Base-by-base conservation (phyloP, 2,888 invertebrate genomes). In the Brassicogethes aeneus region DNA sequence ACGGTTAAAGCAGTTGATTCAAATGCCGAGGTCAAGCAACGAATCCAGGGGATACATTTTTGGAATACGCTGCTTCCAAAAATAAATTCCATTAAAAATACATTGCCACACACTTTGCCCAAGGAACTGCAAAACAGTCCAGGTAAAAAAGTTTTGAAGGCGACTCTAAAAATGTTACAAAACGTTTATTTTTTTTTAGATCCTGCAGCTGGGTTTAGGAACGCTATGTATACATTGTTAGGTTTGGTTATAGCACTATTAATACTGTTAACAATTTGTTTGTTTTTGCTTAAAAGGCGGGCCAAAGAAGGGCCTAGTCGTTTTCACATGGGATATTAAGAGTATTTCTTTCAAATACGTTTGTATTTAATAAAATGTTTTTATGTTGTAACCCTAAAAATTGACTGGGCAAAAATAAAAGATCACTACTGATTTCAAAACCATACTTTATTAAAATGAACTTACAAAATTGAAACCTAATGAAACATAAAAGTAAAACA, bases 211-310 rank as follows among this genome's bases (percentile, higher is more conserved):
- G 71, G 76, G 37, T 70, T 77, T 44, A 70, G 76, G 7, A 78
- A 78, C 47, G 79, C 78, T 16, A 73, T 79, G 53, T 75, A 77
- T 52, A 78, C 77, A 1, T 69, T 79, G 62, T 71, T 76, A 43
- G 77, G 72, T 15, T 66, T 77, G 15, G 70, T 75, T 17, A 59
- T 71, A 29, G 68, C 72, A 15, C 62, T 78, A 16, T 60, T 77
- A 16, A 57, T 70, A 15, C 60, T 77, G 13, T 64, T 77, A 16
- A 59, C 72, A 34, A 65, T 73, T 14, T 73, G 77, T 46, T 70
- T 74, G 16, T 61, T 76, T 37, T 59, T 79, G 36, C 58, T 80
- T 36, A 73, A 67, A 46, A 61, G 60, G 44, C 58, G 63, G 37
- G 57, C 65, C 5, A 64, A 64, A 48, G 67, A 68, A 45, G 50